A percentile compares a stretch with the other conserved stretches of the same genome.
phyloP scores from a whole-genome alignment of 1,140 invertebrate species.

The Andricus grossulariae region DNA sequence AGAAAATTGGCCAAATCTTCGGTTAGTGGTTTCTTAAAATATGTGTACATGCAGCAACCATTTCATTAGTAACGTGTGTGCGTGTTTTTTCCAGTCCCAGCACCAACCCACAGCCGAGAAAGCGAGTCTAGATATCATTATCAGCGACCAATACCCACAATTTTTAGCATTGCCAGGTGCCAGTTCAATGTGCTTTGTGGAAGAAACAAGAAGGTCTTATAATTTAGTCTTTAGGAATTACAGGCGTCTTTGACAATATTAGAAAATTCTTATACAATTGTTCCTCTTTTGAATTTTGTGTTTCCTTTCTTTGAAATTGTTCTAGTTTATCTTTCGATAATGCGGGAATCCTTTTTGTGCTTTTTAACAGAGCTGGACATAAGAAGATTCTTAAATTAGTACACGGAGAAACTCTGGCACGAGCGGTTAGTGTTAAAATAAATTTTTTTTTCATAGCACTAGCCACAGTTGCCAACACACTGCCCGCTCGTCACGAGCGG shows the following conservation, averaged over 20 bases:
- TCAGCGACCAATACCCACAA: conserved; percentile 71
- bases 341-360: too few species aligned
- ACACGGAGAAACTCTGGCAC: too few species aligned
- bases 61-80: conserved; percentile 63
- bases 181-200: conserved; percentile 63
- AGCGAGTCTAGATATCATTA: conserved; percentile 67
- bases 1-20: conserved; percentile 73
- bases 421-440: too few species aligned
- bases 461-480: too few species aligned
- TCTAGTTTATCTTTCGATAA: too few species aligned
- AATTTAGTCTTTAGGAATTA: background rate
- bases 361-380: too few species aligned
- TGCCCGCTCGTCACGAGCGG: too few species aligned
- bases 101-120: conserved; percentile 73
- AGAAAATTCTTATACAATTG: background rate
- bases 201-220: conserved; percentile 37
- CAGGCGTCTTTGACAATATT: background rate
- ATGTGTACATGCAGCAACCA: conserved; percentile 73
- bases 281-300: background rate
- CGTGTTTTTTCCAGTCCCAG: conserved; percentile 66
- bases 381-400: too few species aligned
- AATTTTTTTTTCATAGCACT: too few species aligned
- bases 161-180: conserved; percentile 73
- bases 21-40: conserved; percentile 68
- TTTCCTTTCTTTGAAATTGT: background rate